Evolutionary conservation across 2,888 invertebrate species (phyloP).

Genomic region (Ischnus inquisitorius): DNA sequence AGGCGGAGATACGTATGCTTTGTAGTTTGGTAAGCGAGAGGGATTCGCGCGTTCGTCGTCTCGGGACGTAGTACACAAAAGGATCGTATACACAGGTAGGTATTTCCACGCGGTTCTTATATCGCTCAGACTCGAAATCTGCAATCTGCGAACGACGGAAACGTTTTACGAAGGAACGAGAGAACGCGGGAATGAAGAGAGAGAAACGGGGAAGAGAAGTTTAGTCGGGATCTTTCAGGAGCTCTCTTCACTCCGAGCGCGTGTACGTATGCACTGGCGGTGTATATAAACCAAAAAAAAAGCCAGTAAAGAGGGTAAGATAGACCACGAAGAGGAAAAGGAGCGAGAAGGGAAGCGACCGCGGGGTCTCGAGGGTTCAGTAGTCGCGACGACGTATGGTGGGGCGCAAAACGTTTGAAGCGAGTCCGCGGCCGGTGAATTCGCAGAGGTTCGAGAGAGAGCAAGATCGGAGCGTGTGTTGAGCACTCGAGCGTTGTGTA

Average conservation of each 20-base stretch:
- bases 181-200: conserved; percentile 50
- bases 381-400: conserved; percentile 59
- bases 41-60: background rate
- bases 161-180: conserved; percentile 66
- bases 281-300: conserved; percentile 37
- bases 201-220: conserved; percentile 39
- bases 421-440: conserved; percentile 43
- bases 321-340: conserved; percentile 39
- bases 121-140: conserved; percentile 58
- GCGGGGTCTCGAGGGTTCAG: conserved; percentile 63
- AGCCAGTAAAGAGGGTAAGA: conserved; percentile 48
- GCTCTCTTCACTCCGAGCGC: background rate
- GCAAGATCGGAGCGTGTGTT: conserved; percentile 9
- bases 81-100: conserved; percentile 18
- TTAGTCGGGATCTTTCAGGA: conserved; percentile 17
- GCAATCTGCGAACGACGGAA: conserved; percentile 71
- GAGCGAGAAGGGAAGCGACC: conserved; percentile 46
- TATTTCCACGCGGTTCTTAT: conserved; percentile 8
- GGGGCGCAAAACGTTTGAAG: conserved; percentile 60
- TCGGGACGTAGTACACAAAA: background rate
- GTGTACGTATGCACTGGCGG: background rate
- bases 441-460: conserved; percentile 45
- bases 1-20: background rate
- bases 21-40: conserved; percentile 1
- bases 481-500: background rate